phyloP scores from a whole-genome alignment of 1,140 invertebrate genomes.

The Drosophila orena region DNA sequence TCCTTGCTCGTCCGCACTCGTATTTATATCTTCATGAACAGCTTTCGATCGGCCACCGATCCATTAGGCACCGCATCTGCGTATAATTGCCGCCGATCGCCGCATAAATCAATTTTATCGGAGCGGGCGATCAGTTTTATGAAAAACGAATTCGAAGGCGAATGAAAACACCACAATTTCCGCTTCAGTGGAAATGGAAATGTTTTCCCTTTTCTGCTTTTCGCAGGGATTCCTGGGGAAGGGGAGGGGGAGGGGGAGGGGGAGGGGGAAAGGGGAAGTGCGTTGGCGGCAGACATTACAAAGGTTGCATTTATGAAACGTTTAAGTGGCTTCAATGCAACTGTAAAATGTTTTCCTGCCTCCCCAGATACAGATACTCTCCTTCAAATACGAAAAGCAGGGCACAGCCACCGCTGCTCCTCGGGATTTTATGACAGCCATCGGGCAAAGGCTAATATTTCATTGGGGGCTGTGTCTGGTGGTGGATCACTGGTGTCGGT shows the following conservation, averaged over 20 bases:
- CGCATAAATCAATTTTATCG: constrained; percentile 84
- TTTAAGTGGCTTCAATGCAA: constrained; percentile 79
- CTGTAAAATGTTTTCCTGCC: constrained; percentile 76
- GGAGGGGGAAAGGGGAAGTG: constrained; percentile 9
- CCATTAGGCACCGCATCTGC: constrained; percentile 81
- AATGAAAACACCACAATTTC: constrained; percentile 74
- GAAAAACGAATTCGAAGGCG: constrained; percentile 54
- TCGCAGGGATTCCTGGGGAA: constrained; percentile 49
- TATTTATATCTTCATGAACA: constrained; percentile 49
- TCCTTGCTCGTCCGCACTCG: constrained; percentile 17
- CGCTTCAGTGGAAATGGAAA: constrained; percentile 59
- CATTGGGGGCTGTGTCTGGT: constrained; percentile 45
- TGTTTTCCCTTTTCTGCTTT: constrained; percentile 60
- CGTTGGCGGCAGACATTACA: constrained; percentile 68
- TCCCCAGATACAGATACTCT: constrained; percentile 54
- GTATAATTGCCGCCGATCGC: constrained; percentile 81
- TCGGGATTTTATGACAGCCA: constrained; percentile 72
- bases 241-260: not conserved
- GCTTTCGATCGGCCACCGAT: constrained; percentile 61
- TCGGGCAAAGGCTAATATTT: constrained; percentile 73
- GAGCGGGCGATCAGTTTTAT: constrained; percentile 79
- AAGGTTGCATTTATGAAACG: constrained; percentile 83
- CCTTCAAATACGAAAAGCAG: constrained; percentile 33
- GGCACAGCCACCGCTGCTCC: constrained; percentile 21
- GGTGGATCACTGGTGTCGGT: constrained; percentile 44